These are phyloP conservation scores for Eupithecia tripunctaria DNA, from an alignment of 2,888 invertebrate genomes.

Conservation along the genomic window DNA sequence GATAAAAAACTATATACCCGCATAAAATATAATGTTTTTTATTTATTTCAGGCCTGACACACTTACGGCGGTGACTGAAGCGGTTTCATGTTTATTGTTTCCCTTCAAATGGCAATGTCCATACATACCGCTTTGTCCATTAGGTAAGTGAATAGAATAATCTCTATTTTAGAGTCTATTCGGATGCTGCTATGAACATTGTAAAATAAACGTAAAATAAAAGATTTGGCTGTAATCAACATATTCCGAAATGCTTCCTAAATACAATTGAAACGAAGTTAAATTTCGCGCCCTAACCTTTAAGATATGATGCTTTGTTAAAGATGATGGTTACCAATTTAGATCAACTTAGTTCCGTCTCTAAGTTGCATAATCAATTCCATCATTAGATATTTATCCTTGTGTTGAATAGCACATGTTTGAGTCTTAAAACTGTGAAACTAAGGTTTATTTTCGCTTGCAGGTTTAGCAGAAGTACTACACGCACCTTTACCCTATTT, in stretches of 20 bases:
- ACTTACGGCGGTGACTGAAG: constrained; percentile 98
- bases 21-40: not conserved
- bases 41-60: constrained; percentile 91
- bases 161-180: too few species aligned
- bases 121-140: constrained; percentile 98
- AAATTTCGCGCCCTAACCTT: not conserved
- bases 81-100: constrained; percentile 96
- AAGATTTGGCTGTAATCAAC: too few species aligned
- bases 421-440: not conserved
- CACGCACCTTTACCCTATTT: constrained; percentile 99
- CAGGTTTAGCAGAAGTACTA: constrained; percentile 96
- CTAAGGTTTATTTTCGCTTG: constrained; percentile 44
- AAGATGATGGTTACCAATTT: not conserved
- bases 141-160: constrained; percentile 84
- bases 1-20: too few species aligned
- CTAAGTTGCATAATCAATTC: not conserved
- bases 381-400: not conserved
- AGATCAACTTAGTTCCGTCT: not conserved
- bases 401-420: not conserved
- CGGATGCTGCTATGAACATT: too few species aligned
- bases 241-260: too few species aligned
- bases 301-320: not conserved
- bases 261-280: too few species aligned
- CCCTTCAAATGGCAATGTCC: constrained; percentile 99
- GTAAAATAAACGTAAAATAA: too few species aligned